A percentile compares a stretch with the other conserved stretches of the same genome.
Conservation (phyloP, 1,140 invertebrate species). For the Samia ricini region DNA sequence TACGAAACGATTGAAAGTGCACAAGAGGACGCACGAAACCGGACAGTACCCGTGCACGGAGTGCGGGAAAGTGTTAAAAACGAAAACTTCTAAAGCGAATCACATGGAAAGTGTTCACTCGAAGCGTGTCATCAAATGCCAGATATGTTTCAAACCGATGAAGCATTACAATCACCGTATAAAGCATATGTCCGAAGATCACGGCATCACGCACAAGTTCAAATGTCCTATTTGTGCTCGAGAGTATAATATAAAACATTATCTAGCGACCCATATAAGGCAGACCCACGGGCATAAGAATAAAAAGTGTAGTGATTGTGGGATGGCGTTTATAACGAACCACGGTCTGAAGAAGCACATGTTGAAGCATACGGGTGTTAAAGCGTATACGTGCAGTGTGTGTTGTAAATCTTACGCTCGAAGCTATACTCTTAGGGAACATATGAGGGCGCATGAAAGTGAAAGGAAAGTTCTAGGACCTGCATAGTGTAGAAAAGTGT, state of each 20-base stretch:
- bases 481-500: too few relatives aligned
- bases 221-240: constrained; percentile 51
- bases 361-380: constrained; percentile 52
- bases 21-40: constrained; percentile 55
- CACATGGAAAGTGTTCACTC: constrained; percentile 64
- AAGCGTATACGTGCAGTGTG: constrained; percentile 42
- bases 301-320: constrained; percentile 59
- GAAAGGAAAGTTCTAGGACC: constrained; percentile 5
- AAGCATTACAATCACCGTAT: constrained; percentile 67
- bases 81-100: constrained; percentile 54
- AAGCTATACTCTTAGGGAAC: constrained; percentile 54
- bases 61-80: constrained; percentile 61
- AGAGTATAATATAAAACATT: constrained; percentile 65
- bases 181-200: constrained; percentile 64
- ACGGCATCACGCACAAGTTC: constrained; percentile 61
- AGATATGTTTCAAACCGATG: constrained; percentile 65
- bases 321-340: constrained; percentile 65
- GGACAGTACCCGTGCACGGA: constrained; percentile 49
- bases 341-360: constrained; percentile 65
- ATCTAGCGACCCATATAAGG: constrained; percentile 61
- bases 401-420: constrained; percentile 55
- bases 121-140: constrained; percentile 55
- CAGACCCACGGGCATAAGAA: constrained; percentile 63
- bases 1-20: constrained; percentile 58
- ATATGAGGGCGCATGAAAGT: constrained; percentile 48